Base-by-base conservation (phyloP, 2,888 invertebrate species). In the Sturmia bella region DNA sequence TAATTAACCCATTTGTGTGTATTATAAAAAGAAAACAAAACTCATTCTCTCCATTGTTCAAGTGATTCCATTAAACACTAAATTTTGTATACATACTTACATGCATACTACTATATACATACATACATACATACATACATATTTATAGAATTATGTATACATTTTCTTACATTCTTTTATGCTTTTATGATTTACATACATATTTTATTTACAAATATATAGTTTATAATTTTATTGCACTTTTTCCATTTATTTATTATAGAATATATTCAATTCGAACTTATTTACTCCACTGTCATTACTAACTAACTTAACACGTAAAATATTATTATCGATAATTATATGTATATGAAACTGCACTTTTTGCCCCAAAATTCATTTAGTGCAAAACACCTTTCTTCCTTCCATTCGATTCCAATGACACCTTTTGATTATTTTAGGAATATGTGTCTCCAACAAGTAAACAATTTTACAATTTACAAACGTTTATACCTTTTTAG, bases 41-140 rank as follows among this genome's bases (percentile, higher is more conserved):
- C 43, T 69, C 19, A 39, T 24, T 48, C 48, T 64, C 48, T 74
- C 54, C 54, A 77, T 52, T 57, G 24, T 66, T 59, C 59, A 73
- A 81, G 81, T 72, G 77, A 81, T 81, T 81, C 82, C 82, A 82
- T 70, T 82, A 43, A 13, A 32, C 45, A 19, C 17, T 56, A 74
- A 64, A 45, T 0, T 27, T n/a, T n/a, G n/a, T 54, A 45, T 32
- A 32, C 27, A 48, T 9, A 27, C 24, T 12, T 39, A n/a, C 43
- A 63, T 61, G 61, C 45, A 45, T 54, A 45, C 19, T 32, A 59
- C n/a, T n/a, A n/a, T 54, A 45, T 32, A 32, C 27, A 48, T 9
- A 27, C 24, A 15, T 39, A n/a, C 43, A 63, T 61, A 72, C 45
- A 45, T 54, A 45, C 19, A n/a, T n/a, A n/a, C 21, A 59, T 32